phyloP scores from a whole-genome alignment of 2,888 invertebrate genomes.

The Pantelozetes paolii region DNA sequence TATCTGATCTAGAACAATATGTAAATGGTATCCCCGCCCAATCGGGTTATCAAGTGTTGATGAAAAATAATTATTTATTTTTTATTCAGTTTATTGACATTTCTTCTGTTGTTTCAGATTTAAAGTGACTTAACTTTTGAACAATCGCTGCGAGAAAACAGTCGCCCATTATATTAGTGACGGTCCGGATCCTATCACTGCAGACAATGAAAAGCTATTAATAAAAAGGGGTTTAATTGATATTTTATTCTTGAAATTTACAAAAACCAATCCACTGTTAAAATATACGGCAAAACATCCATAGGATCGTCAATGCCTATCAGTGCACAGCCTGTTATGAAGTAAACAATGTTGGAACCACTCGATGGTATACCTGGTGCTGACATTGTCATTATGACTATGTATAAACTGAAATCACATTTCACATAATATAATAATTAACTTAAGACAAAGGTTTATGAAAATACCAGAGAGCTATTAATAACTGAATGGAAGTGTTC shows the following conservation, averaged over 20 bases:
- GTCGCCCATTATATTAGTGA: slow-evolving; percentile 33
- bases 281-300: slow-evolving; percentile 26
- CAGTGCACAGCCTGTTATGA: slow-evolving; percentile 11
- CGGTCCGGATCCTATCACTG: slow-evolving; percentile 35
- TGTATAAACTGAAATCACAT: slow-evolving; percentile 34
- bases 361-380: slow-evolving; percentile 8
- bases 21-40: too few relatives aligned
- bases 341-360: slow-evolving; percentile 5
- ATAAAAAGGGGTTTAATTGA: background rate
- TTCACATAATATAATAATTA: too few relatives aligned
- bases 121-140: slow-evolving; percentile 6
- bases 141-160: slow-evolving; percentile 25
- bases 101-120: background rate
- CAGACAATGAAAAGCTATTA: background rate
- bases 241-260: background rate
- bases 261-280: slow-evolving; percentile 39
- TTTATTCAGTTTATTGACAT: too few relatives aligned
- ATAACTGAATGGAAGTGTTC: background rate
- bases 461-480: slow-evolving; percentile 35
- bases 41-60: too few relatives aligned
- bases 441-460: too few relatives aligned
- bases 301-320: slow-evolving; percentile 38
- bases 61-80: too few relatives aligned
- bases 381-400: slow-evolving; percentile 35
- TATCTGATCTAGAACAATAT: too few relatives aligned